Evolutionary conservation across 2,888 invertebrate species (phyloP), one percentile per base, ranked within the genome.

Genomic region (Eilema depressum): DNA sequence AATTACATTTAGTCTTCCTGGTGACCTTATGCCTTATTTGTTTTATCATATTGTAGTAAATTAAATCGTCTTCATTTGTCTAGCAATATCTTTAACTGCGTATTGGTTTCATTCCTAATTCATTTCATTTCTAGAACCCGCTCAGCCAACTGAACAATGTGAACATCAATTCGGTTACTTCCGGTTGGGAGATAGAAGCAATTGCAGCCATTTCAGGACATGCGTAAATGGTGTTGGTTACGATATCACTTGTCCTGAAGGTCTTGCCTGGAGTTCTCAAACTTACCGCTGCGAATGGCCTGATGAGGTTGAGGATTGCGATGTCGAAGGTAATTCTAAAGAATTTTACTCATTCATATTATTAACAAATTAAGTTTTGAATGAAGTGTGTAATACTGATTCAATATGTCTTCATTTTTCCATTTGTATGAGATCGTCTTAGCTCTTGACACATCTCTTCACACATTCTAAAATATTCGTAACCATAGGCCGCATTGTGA

Each of bases 201-300:
- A 97, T 87, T 98, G 98, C 88, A 97, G 98, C 12, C 96, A 97
- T 84, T 98, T 98, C 89, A 97, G 97, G 91, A 98, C 97, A 86
- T 98, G 98, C 83, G 98, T 97, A 2, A 96, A 96, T 65, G 98
- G 98, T n/a, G 96, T 96, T 8, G 97, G 97, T 12, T 96, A 94
- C 80, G 94, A 97, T 59, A 96, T 98, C 83, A 96, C 97, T 77
- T 98, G 98, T 85, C 98, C 98, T 0, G 98, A 97, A 84, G 98
- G 98, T 28, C 94, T 98, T 67, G 98, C 98, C 12, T 98, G 96
- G 92, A 97, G 96, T 88, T 94, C 96, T 2, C 96, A 96, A 17
- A 96, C 95, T 14, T 97, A 98, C 87, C 96, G 97, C 68, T 98
- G 98, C 88, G 98, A 98, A 76, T 98, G 98, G 98, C 98, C 98